Evolutionary conservation across 2,888 invertebrate genomes (phyloP).

Genomic region (Ophion obscuratus): DNA sequence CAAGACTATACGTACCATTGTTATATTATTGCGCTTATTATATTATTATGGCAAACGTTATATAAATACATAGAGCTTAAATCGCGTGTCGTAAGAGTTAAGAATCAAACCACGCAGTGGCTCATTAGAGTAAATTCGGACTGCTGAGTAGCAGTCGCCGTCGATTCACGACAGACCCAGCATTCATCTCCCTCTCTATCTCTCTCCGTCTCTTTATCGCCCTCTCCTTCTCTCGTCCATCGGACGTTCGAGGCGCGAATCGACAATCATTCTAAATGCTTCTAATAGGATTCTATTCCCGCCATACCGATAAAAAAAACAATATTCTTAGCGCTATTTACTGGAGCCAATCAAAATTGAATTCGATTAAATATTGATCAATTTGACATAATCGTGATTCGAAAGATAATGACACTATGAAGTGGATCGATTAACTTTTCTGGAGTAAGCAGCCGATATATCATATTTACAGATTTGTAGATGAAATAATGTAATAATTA

Average conservation of each 20-base stretch:
- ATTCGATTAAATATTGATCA: background rate
- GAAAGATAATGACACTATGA: background rate
- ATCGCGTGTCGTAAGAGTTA: slow-evolving; percentile 19
- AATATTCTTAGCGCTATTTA: background rate
- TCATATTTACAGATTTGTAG: background rate
- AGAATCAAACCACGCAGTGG: slow-evolving; percentile 37
- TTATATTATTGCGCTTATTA: background rate
- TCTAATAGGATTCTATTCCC: slow-evolving; percentile 25
- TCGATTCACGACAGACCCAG: slow-evolving; percentile 27
- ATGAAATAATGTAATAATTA: background rate
- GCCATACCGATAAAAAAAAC: background rate
- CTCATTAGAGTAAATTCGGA: slow-evolving; percentile 40
- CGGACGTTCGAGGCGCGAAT: slow-evolving; percentile 31
- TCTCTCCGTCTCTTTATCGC: slow-evolving; percentile 16
- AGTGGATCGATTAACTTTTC: background rate
- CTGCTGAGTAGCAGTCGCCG: slow-evolving; percentile 20
- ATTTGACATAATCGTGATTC: slow-evolving; percentile 1
- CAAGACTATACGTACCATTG: slow-evolving; percentile 4
- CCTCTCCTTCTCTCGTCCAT: slow-evolving; percentile 4
- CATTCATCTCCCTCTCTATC: slow-evolving; percentile 6
- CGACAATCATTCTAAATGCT: slow-evolving; percentile 24
- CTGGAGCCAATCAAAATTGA: background rate
- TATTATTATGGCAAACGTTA: background rate
- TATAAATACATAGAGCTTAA: slow-evolving; percentile 9
- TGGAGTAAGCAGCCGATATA: background rate